Evolutionary conservation across 2,888 invertebrate species (phyloP), one percentile per base, ranked within the genome.

Genomic region (Tachina fera): DNA sequence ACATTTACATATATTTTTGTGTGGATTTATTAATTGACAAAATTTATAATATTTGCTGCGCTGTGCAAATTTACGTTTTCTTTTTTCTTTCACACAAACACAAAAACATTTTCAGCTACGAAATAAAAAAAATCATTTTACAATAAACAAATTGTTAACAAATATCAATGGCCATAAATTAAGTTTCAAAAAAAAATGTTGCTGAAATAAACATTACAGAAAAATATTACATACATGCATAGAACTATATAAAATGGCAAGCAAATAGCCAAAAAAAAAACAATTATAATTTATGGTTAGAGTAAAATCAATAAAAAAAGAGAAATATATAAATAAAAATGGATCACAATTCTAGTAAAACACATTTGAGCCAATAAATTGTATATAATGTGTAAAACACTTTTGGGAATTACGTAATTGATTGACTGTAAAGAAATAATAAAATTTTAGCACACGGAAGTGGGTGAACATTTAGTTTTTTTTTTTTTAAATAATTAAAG

Each of bases 111-210:
- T 63, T 65, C 6, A 45, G n/a, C 51, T 10, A 53, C 9, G 31
- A n/a, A n/a, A 58, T 31, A 31, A 60, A 72, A 65, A 22, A 60
- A 11, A n/a, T 16, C 16, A 31, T 60, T 76, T 14, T 65, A 47
- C 60, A 72, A 60, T 80, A 80, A 74, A 60, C 80, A 67, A 80
- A 74, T 80, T 74, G 74, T 80, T 80, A 74, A 67, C 72, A 74
- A 58, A 74, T 43, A 67, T 67, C 43, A 49, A 60, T 67, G 58
- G 80, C 60, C 65, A 80, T 80, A 80, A 80, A 80, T 80, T 74
- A 67, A 72, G 43, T 74, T 74, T 31, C 16, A 41, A 60, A 49
- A 56, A 22, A 49, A 58, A 45, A 70, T 31, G 31, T 60, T 14
- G 2, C 16, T 43, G n/a, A 53, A 61, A 53, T 39, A 53, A 53